phyloP scores from a whole-genome alignment of 2,113 vertebrate genomes.

The Mustela nigripes region DNA sequence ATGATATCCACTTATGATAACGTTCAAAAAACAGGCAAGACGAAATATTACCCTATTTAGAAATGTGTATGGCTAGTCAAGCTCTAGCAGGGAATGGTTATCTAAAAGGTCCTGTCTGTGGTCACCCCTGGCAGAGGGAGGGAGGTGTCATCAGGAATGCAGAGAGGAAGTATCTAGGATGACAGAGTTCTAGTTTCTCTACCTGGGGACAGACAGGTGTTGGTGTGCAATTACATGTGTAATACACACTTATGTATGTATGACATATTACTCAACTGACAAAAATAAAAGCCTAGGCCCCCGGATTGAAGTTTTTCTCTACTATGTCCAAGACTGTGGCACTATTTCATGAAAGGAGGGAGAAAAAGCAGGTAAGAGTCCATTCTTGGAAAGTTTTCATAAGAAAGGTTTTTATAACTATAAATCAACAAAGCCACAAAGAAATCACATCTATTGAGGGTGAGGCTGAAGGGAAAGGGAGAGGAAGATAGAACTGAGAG shows the following conservation, averaged over 20 bases:
- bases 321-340: neutral
- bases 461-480: neutral
- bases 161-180: neutral
- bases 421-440: neutral
- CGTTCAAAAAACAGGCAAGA: neutral
- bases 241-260: neutral
- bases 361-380: neutral
- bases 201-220: neutral
- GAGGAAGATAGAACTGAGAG: neutral
- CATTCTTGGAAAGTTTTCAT: neutral
- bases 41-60: neutral
- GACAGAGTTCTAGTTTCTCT: neutral
- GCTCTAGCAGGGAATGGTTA: neutral
- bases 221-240: neutral
- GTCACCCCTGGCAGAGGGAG: neutral
- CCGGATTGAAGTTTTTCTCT: neutral
- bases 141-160: neutral
- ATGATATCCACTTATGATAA: constrained; percentile 5
- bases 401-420: neutral
- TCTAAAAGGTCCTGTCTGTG: neutral
- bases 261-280: neutral
- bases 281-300: neutral
- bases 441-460: neutral
- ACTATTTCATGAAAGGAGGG: neutral
- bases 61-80: neutral